A percentile compares a stretch with the other conserved stretches of the same genome.
phyloP scores from a whole-genome alignment of 2,113 vertebrate genomes.

The Hydropotes inermis region DNA sequence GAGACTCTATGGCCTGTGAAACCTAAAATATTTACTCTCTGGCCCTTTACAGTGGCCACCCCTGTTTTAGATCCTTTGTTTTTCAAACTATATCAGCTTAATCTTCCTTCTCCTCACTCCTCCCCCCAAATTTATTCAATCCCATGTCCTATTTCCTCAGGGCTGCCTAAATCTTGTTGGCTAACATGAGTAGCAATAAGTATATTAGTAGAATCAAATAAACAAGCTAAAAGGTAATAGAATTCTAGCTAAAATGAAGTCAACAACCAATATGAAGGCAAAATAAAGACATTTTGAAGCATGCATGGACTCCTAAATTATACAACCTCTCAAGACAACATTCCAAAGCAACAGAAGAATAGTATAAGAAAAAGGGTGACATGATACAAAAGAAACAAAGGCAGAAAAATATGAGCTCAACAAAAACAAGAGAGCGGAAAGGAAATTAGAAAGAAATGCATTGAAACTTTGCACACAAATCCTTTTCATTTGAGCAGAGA shows the following conservation, averaged over 20 bases:
- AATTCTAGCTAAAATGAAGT: not conserved
- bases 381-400: not conserved
- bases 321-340: not conserved
- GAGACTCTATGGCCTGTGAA: not conserved
- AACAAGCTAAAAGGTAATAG: conserved; percentile 35
- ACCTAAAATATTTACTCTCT: not conserved
- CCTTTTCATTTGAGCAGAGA: not conserved
- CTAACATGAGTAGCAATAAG: not conserved
- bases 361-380: not conserved
- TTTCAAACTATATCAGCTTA: not conserved
- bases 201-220: conserved; percentile 16
- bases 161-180: not conserved
- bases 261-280: not conserved
- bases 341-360: not conserved
- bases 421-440: not conserved
- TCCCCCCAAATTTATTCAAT: not conserved
- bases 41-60: not conserved
- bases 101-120: not conserved
- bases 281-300: not conserved
- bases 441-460: not conserved
- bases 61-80: not conserved
- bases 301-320: not conserved
- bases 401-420: not conserved
- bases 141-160: not conserved
- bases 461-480: not conserved